Evolutionary conservation across 2,113 vertebrate species (phyloP).

Genomic region (Perca fluviatilis): DNA sequence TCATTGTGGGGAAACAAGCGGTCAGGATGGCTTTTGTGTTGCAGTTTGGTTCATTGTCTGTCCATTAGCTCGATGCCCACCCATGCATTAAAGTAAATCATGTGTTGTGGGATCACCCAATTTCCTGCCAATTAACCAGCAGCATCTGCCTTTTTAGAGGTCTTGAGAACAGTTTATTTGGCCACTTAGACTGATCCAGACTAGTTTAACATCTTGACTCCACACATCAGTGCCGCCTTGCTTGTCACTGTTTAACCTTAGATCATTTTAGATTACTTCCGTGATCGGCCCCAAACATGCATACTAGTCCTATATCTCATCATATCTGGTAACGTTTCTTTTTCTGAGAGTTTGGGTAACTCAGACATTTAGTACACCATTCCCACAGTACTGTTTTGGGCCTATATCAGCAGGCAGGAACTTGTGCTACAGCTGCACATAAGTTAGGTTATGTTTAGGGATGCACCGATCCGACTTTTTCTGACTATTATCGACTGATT

Average conservation of each 20-base stretch:
- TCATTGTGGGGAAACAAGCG: too few species aligned
- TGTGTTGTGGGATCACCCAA: slow-evolving; percentile 13
- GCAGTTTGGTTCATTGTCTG: background rate
- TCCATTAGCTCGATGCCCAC: slow-evolving; percentile 13
- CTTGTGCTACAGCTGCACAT: too few species aligned
- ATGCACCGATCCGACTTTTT: too few species aligned
- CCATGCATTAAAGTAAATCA: slow-evolving; percentile 20
- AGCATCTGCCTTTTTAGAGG: background rate
- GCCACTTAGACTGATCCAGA: slow-evolving; percentile 1
- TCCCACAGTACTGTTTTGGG: too few species aligned
- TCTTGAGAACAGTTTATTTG: background rate
- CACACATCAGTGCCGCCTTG: background rate
- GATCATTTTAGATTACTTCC: background rate
- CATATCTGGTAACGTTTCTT: background rate
- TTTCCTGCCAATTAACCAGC: slow-evolving; percentile 20
- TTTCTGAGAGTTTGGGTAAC: too few species aligned
- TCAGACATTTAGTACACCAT: too few species aligned
- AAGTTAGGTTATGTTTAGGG: too few species aligned
- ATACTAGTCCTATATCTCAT: background rate
- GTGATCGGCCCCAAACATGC: background rate
- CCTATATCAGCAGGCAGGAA: too few species aligned
- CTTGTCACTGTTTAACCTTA: background rate
- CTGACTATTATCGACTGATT: too few species aligned
- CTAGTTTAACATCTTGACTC: background rate
- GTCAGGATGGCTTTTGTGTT: too few species aligned